phyloP scores from a whole-genome alignment of 1,140 invertebrate genomes.

The Drosophila cardini region DNA sequence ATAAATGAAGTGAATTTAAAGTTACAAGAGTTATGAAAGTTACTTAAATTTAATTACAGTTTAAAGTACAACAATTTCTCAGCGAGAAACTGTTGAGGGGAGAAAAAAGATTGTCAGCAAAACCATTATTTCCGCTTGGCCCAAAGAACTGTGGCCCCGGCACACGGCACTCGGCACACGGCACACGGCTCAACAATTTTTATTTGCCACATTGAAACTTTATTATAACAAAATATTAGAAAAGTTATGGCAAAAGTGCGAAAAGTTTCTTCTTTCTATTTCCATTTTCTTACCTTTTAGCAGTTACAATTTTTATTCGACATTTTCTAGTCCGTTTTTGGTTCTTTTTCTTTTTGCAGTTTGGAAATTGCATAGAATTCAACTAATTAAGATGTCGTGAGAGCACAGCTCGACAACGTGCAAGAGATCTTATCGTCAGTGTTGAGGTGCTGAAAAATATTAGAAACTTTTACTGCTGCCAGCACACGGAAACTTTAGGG shows the following conservation, averaged over 20 bases:
- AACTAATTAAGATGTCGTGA: slow-evolving; percentile 71
- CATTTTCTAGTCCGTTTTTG: slow-evolving; percentile 2
- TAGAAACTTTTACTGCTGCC: slow-evolving; percentile 70
- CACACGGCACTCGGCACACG: slow-evolving; percentile 38
- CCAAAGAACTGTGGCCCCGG: slow-evolving; percentile 17
- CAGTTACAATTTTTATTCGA: slow-evolving; percentile 12
- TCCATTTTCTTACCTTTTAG: slow-evolving; percentile 28
- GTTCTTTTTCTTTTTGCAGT: slow-evolving; percentile 36
- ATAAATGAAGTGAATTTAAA: slow-evolving; percentile 32
- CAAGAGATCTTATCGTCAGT: slow-evolving; percentile 71
- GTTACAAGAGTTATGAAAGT: slow-evolving; percentile 9
- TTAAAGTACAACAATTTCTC: slow-evolving; percentile 13
- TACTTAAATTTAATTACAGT: slow-evolving; percentile 25
- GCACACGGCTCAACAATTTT: slow-evolving; percentile 68
- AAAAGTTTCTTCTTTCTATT: slow-evolving; percentile 46
- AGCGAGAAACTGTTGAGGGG: neutral
- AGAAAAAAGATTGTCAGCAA: slow-evolving; percentile 36
- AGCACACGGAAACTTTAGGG: slow-evolving; percentile 64
- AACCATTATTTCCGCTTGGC: slow-evolving; percentile 36
- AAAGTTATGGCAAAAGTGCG: slow-evolving; percentile 73
- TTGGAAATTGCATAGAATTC: slow-evolving; percentile 75
- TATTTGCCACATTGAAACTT: slow-evolving; percentile 80
- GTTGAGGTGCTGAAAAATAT: slow-evolving; percentile 80
- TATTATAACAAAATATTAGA: slow-evolving; percentile 77
- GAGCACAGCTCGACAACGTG: slow-evolving; percentile 49